Evolutionary conservation across 2,113 vertebrate genomes (phyloP), one percentile per base, ranked within the genome.

Genomic region (Oreochromis niloticus): DNA sequence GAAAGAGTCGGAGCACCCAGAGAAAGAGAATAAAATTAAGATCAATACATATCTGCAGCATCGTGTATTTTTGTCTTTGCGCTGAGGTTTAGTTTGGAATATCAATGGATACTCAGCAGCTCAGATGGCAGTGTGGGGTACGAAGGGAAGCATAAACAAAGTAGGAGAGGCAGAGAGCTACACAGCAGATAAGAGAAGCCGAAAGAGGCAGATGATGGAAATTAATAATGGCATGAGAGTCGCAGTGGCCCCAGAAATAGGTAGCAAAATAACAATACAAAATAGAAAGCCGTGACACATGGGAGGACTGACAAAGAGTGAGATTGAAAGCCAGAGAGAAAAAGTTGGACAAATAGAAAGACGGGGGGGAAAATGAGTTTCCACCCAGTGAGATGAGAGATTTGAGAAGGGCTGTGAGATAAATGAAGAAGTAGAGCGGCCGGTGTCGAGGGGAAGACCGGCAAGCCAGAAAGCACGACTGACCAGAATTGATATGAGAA

Each of bases 21-120:
- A 87, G 80, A 73, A 56, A 80, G 30, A 81, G 83, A 91, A 43
- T 68, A 75, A 88, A 91, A 85, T 55, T 84, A 68, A 90, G 91
- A 92, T 93, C 93, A 87, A 90, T 94, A 90, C 80, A 54, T 61
- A 89, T 89, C 83, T 92, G 81, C 89, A 85, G 90, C 81, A 30
- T 80, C 17, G 7, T 85, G 68, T 93, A 88, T 93, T 92, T 93
- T 73, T 4, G 54, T 93, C 89, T 92, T 85, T 87, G 84, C 63
- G 3, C 83, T 3, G 82, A 90, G 87, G 87, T 75, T 90, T 66
- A 81, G 88, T 86, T 90, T 83, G 81, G 90, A 93, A 92, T 92
- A 92, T 89, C 83, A 93, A 93, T 90, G 82, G 87, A 86, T 82
- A 27, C 84, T 56, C 56, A 11, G 87, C 61, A 61, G 68, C 55